These are phyloP conservation scores for Carpatolechia fugitivella DNA, from an alignment of 2,888 invertebrate genomes.

Conservation along the genomic window DNA sequence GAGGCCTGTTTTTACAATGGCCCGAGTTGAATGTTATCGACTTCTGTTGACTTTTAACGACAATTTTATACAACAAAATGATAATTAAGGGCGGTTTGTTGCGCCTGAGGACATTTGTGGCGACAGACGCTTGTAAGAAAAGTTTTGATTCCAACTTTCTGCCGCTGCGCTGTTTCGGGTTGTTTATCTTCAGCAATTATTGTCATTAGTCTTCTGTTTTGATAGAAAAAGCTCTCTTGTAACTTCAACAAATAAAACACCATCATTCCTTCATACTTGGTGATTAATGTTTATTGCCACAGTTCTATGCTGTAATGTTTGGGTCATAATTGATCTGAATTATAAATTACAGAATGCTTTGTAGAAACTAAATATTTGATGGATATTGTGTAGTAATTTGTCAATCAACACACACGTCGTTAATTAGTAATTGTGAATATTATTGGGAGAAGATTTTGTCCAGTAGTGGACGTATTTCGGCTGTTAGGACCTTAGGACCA, in stretches of 20 bases:
- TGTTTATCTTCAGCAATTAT: background rate
- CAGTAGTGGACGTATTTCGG: no score
- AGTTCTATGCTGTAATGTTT: no score
- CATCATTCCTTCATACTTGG: background rate
- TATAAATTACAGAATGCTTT: no score
- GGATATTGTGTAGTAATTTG: no score
- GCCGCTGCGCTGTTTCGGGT: background rate
- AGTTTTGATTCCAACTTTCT: conserved; percentile 14
- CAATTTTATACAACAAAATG: conserved; percentile 73
- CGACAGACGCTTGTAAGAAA: conserved; percentile 6
- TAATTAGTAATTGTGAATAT: no score
- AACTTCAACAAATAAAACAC: background rate
- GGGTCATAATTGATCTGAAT: no score
- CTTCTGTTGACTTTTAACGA: conserved; percentile 67
- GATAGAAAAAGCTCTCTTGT: conserved; percentile 23
- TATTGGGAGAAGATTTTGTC: no score
- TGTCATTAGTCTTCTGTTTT: background rate
- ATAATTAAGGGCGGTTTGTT: conserved; percentile 60
- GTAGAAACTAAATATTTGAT: no score
- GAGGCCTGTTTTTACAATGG: conserved; percentile 58
- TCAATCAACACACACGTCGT: no score
- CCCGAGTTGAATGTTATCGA: conserved; percentile 65
- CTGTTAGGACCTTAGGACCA: no score
- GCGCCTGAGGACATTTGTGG: conserved; percentile 41
- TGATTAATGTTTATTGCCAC: no score